These are phyloP conservation scores for Natator depressus DNA, from an alignment of 2,113 vertebrate species.

Conservation along the genomic window DNA sequence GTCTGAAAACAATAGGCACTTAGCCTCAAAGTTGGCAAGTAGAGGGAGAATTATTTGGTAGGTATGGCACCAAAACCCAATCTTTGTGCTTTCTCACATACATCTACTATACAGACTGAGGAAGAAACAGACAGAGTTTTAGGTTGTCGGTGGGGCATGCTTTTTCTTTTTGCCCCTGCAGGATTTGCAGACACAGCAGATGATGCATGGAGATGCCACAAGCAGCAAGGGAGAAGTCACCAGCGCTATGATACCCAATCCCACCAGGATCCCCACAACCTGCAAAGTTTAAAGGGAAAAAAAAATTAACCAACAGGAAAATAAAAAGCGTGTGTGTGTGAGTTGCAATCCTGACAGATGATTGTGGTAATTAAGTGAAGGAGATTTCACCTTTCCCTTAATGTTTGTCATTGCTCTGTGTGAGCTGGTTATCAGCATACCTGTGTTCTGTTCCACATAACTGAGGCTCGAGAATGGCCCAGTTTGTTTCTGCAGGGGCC, in stretches of 20 bases:
- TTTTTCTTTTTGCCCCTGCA: slow-evolving; percentile 88
- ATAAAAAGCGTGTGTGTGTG: neutral
- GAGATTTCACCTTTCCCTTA: neutral
- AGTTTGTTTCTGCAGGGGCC: slow-evolving; percentile 97
- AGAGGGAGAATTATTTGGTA: slow-evolving; percentile 57
- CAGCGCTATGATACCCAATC: slow-evolving; percentile 91
- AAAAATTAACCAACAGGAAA: neutral
- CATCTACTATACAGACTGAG: neutral
- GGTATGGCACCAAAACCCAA: slow-evolving; percentile 55
- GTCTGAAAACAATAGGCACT: slow-evolving; percentile 80
- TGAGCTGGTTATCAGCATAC: slow-evolving; percentile 69
- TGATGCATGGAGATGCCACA: slow-evolving; percentile 93
- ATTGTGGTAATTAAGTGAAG: neutral
- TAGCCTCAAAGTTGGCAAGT: slow-evolving; percentile 75
- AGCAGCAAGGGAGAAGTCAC: slow-evolving; percentile 95
- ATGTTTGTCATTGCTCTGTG: neutral
- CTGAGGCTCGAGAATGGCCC: slow-evolving; percentile 94
- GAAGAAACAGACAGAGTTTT: slow-evolving; percentile 42
- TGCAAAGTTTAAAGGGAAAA: slow-evolving; percentile 65
- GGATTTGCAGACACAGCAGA: slow-evolving; percentile 95
- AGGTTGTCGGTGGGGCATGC: slow-evolving; percentile 78
- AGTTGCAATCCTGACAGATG: neutral
- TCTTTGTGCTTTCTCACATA: slow-evolving; percentile 56
- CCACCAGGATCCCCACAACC: slow-evolving; percentile 96
- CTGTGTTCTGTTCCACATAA: slow-evolving; percentile 99